A percentile compares a stretch with the other conserved stretches of the same genome.
These are phyloP conservation scores for Branchinecta lindahli DNA, from an alignment of 1,140 invertebrate species.

Conservation along the genomic window DNA sequence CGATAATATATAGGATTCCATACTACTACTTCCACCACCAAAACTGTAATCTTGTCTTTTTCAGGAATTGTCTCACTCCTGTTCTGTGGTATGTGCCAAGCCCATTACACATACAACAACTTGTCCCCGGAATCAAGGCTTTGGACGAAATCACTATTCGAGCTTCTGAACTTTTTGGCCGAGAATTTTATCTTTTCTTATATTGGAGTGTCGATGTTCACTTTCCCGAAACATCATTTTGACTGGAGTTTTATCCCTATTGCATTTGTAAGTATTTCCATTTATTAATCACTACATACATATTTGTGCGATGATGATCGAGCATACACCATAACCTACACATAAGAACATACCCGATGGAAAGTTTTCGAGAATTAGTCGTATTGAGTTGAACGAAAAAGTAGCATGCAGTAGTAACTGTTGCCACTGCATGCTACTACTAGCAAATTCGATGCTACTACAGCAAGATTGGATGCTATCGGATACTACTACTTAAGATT, in stretches of 20 bases:
- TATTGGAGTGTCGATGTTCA: constrained; percentile 97
- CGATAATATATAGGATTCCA: too few relatives aligned
- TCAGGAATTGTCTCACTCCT: constrained; percentile 86
- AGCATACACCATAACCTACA: too few relatives aligned
- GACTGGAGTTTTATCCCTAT: constrained; percentile 77
- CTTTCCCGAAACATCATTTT: constrained; percentile 87
- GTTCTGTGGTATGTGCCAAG: constrained; percentile 97
- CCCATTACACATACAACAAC: constrained; percentile 98
- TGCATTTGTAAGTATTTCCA: constrained; percentile 57
- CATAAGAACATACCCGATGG: too few relatives aligned
- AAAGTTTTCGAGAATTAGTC: too few relatives aligned
- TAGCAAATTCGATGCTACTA: too few relatives aligned
- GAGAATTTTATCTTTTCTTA: constrained; percentile 99
- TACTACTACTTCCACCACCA: too few relatives aligned
- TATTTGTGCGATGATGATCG: too few relatives aligned
- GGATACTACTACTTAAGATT: too few relatives aligned
- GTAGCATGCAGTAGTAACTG: too few relatives aligned
- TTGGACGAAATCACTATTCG: constrained; percentile 87
- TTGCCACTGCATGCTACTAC: too few relatives aligned
- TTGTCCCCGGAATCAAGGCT: constrained; percentile 70
- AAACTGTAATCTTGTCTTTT: constrained; percentile 26
- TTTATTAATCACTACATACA: constrained; percentile 22
- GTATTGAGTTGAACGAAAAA: too few relatives aligned
- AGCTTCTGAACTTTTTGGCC: constrained; percentile 86
- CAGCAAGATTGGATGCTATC: too few relatives aligned